A percentile compares a stretch with the other conserved stretches of the same genome.
These are phyloP conservation scores for Pseudochirops corinnae DNA, from an alignment of 2,797 vertebrate genomes.

Conservation along the genomic window DNA sequence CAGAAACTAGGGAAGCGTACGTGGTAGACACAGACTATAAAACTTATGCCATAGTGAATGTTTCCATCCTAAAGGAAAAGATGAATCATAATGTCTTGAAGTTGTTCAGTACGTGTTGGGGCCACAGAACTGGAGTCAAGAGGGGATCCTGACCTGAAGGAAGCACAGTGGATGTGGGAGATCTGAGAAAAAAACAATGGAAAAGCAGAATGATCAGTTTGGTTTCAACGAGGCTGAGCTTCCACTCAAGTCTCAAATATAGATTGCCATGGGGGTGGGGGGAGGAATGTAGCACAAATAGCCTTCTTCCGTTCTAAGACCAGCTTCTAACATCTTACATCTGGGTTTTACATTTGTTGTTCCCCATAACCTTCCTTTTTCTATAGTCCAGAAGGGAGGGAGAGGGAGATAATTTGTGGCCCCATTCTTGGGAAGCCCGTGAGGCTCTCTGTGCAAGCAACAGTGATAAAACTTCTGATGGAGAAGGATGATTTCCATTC, in stretches of 20 bases:
- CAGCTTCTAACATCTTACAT: background rate
- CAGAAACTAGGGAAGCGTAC: background rate
- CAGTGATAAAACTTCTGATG: background rate
- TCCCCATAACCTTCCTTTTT: background rate
- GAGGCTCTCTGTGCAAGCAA: background rate
- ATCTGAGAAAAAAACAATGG: background rate
- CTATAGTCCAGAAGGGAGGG: background rate
- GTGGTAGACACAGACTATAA: background rate
- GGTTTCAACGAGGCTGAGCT: background rate
- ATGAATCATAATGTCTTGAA: background rate
- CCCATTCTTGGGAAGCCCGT: background rate
- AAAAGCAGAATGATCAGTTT: background rate
- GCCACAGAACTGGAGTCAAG: background rate
- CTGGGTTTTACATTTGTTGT: background rate
- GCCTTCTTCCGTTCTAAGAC: background rate
- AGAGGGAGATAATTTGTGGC: background rate
- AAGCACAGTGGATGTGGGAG: background rate
- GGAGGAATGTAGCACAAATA: background rate
- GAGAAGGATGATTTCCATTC: background rate
- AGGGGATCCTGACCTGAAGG: background rate
- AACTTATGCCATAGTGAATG: background rate
- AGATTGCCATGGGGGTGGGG: background rate
- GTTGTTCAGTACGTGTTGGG: background rate
- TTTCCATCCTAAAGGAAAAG: background rate
- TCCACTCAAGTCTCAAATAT: background rate